A percentile compares a stretch with the other conserved stretches of the same genome.
These are phyloP conservation scores for Sorex araneus DNA, from an alignment of 2,113 vertebrate genomes.

Conservation along the genomic window DNA sequence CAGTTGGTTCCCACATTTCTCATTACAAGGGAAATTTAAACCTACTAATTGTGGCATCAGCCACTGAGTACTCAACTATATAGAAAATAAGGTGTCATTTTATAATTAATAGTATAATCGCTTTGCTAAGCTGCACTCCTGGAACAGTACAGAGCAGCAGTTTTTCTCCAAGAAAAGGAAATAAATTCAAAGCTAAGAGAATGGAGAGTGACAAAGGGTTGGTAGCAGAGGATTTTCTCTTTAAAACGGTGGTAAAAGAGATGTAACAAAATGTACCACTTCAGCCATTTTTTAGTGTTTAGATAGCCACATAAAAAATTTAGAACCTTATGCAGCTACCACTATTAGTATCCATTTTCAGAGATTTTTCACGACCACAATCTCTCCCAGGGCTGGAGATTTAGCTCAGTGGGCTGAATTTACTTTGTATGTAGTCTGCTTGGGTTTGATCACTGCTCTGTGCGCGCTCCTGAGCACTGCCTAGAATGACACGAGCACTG, in stretches of 20 bases:
- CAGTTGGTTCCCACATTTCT: neutral
- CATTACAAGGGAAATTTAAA: conserved; percentile 64
- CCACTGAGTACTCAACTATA: neutral
- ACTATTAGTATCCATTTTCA: neutral
- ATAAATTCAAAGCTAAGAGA: conserved; percentile 2
- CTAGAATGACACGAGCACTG: too few relatives aligned
- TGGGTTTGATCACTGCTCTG: too few relatives aligned
- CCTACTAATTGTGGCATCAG: conserved; percentile 41
- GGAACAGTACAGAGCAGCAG: neutral
- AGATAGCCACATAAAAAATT: neutral
- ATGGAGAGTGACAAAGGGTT: neutral
- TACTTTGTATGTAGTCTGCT: too few relatives aligned
- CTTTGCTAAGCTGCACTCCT: neutral
- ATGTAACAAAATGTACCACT: neutral
- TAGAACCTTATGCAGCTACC: neutral
- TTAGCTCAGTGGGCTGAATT: too few relatives aligned
- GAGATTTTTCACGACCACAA: neutral
- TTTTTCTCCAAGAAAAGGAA: conserved; percentile 29
- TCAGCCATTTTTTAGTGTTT: neutral
- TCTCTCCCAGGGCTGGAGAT: too few relatives aligned
- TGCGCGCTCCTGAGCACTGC: too few relatives aligned
- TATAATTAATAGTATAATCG: conserved; percentile 67
- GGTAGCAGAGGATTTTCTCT: neutral
- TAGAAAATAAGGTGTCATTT: conserved; percentile 55
- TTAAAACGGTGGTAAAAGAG: neutral